Percentiles rank a stretch among this genome's conserved stretches.
Conservation (phyloP, 2,797 vertebrate species). For the Atherinosoma microstoma region DNA sequence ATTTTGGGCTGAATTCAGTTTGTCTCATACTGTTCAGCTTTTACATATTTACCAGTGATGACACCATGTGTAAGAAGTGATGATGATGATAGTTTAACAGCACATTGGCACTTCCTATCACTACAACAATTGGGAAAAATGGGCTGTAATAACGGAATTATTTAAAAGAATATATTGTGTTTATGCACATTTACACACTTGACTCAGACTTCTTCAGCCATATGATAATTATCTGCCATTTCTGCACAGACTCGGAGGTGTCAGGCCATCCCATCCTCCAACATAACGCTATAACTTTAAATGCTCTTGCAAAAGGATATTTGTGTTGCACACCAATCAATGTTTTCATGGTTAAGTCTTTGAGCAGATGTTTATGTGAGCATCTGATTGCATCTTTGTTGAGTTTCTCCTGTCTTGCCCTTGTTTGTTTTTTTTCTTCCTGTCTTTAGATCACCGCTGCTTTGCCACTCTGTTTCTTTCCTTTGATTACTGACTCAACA, state of each 20-base stretch:
- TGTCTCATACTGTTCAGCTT: background rate
- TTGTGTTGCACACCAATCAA: background rate
- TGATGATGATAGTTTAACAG: conserved; percentile 16
- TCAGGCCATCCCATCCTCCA: conserved; percentile 10
- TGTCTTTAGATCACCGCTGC: conserved; percentile 38
- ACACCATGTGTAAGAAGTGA: background rate
- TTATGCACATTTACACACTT: conserved; percentile 23
- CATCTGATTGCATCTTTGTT: conserved; percentile 32
- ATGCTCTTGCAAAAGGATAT: conserved; percentile 14
- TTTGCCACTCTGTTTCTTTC: conserved; percentile 25
- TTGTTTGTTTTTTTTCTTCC: background rate
- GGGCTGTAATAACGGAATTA: no score
- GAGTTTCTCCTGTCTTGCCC: conserved; percentile 13
- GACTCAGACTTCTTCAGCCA: conserved; percentile 40
- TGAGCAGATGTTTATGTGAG: background rate
- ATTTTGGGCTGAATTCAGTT: conserved; percentile 9
- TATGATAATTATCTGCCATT: conserved; percentile 12
- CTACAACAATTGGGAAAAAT: no score
- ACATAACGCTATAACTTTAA: conserved; percentile 31
- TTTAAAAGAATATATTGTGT: background rate
- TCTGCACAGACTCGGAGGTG: conserved; percentile 22
- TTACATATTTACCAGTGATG: conserved; percentile 9
- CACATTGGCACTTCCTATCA: conserved; percentile 12
- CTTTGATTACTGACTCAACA: conserved; percentile 54
- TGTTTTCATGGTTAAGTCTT: conserved; percentile 30